These are phyloP conservation scores for Pollenia labialis DNA, from an alignment of 2,888 invertebrate species.

Conservation along the genomic window DNA sequence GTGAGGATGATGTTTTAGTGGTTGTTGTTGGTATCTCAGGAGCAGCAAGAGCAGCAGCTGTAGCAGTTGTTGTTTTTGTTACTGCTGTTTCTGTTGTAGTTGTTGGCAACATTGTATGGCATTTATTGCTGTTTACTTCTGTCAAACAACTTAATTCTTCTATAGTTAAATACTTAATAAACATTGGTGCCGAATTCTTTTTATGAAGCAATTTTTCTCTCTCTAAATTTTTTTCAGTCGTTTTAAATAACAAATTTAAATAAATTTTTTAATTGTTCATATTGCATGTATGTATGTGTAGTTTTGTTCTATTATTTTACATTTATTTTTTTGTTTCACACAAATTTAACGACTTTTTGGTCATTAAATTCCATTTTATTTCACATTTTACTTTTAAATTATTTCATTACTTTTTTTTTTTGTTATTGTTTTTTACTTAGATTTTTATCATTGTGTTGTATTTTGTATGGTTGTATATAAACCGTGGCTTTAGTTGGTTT, in stretches of 20 bases:
- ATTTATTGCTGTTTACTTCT: constrained; percentile 15
- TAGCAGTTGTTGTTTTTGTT: not conserved
- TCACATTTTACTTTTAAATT: constrained; percentile 49
- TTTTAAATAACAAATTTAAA: not conserved
- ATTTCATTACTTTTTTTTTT: constrained; percentile 36
- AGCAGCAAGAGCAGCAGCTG: not conserved
- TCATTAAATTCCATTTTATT: constrained; percentile 64
- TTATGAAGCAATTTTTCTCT: not conserved
- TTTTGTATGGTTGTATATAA: constrained; percentile 14
- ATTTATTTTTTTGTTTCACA: not conserved
- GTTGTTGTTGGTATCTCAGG: constrained; percentile 20
- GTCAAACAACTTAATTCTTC: constrained; percentile 53
- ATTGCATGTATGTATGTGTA: not conserved
- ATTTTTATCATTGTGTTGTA: constrained; percentile 42
- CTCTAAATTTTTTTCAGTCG: not conserved
- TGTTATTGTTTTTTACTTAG: not conserved
- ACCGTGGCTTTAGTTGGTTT: constrained; percentile 16
- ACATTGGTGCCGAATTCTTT: constrained; percentile 46
- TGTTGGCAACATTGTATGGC: constrained; percentile 36
- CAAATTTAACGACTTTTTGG: constrained; percentile 24
- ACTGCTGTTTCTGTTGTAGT: not conserved
- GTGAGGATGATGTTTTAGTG: not conserved
- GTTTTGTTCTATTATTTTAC: constrained; percentile 5
- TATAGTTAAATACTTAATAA: constrained; percentile 62
- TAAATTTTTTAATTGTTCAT: constrained; percentile 9